A percentile compares a stretch with the other conserved stretches of the same genome.
Conservation (phyloP, 2,113 vertebrate species). For the Pristiophorus japonicus region DNA sequence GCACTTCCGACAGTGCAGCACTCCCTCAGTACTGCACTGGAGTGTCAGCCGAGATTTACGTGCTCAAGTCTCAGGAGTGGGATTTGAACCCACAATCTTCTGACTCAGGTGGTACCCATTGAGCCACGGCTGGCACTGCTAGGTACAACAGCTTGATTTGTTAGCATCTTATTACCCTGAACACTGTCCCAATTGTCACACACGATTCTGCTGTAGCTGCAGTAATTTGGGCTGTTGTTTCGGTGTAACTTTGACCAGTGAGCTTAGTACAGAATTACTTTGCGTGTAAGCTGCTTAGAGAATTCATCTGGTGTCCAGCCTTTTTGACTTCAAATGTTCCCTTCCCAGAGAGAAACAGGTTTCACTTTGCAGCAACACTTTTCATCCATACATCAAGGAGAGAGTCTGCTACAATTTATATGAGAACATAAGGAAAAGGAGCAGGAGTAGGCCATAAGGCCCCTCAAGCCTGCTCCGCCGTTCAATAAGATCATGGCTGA, state of each 20-base stretch:
- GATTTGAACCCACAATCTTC: too few species aligned
- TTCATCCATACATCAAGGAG: neutral
- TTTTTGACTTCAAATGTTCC: neutral
- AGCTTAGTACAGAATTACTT: neutral
- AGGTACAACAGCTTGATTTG: too few species aligned
- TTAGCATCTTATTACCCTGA: neutral
- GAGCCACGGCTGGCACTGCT: too few species aligned
- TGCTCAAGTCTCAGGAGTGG: too few species aligned
- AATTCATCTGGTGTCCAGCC: neutral
- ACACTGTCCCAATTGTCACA: neutral
- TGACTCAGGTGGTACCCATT: too few species aligned
- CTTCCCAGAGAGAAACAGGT: neutral
- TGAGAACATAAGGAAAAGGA: too few species aligned
- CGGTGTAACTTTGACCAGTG: neutral
- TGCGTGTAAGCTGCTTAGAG: neutral
- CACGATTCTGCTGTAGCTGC: neutral
- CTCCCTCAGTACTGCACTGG: too few species aligned
- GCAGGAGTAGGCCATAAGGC: too few species aligned
- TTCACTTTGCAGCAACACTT: neutral
- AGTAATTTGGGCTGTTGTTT: neutral
- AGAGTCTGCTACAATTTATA: neutral
- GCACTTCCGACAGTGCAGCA: too few species aligned
- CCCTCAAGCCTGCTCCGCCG: too few species aligned
- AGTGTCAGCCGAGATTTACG: too few species aligned
- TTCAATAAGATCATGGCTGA: too few species aligned